Conservation (phyloP, 1,140 invertebrate genomes). For the Trachymyrmex septentrionalis region DNA sequence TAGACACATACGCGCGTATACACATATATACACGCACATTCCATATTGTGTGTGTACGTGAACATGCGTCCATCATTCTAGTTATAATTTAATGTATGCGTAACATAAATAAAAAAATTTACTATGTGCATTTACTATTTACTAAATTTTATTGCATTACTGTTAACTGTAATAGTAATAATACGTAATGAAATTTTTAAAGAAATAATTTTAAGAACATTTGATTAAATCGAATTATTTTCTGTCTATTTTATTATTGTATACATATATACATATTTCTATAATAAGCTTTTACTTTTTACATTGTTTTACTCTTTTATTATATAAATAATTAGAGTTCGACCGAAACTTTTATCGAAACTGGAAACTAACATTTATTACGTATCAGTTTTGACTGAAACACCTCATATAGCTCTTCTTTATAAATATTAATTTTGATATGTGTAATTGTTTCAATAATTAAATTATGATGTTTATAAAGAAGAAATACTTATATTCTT, state of each 20-base stretch:
- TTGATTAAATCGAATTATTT: not conserved
- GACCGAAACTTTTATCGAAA: too few relatives aligned
- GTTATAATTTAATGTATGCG: slow-evolving; percentile 75
- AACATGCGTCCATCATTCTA: slow-evolving; percentile 57
- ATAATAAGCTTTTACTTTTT: not conserved
- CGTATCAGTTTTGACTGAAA: too few relatives aligned
- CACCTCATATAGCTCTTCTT: too few relatives aligned
- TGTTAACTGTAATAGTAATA: not conserved
- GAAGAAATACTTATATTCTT: too few relatives aligned
- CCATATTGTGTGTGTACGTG: slow-evolving; percentile 35
- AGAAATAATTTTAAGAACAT: not conserved
- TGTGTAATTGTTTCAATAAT: too few relatives aligned
- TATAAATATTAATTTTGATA: too few relatives aligned
- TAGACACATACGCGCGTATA: slow-evolving; percentile 9
- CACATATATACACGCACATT: slow-evolving; percentile 13
- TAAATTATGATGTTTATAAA: too few relatives aligned
- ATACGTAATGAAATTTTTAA: not conserved
- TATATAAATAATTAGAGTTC: too few relatives aligned
- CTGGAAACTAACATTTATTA: too few relatives aligned
- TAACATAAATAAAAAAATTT: slow-evolving; percentile 79
- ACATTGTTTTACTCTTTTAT: not conserved
- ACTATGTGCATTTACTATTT: slow-evolving; percentile 15
- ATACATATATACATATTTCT: not conserved
- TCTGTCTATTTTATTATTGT: not conserved
- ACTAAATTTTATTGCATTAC: not conserved